A percentile compares a stretch with the other conserved stretches of the same genome.
Conservation (phyloP, 1,140 invertebrate species). For the Elymnias hypermnestra region DNA sequence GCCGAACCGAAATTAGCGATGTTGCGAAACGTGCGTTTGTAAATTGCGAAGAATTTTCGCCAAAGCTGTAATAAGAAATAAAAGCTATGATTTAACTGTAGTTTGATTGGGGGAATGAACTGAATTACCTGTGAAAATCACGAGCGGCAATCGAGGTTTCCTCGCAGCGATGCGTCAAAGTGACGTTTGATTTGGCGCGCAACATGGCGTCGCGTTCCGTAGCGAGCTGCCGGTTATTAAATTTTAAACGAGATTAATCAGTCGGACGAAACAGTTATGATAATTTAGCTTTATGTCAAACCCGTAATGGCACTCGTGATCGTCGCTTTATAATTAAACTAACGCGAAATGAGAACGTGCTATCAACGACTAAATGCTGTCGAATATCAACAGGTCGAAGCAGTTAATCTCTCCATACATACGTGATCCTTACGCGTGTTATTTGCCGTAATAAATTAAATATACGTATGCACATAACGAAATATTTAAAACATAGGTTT, state of each 20-base stretch:
- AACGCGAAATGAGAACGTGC: constrained; percentile 10
- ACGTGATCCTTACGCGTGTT: background rate
- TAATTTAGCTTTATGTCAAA: constrained; percentile 41
- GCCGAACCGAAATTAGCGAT: constrained; percentile 51
- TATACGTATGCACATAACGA: too few species aligned
- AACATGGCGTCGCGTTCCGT: constrained; percentile 8
- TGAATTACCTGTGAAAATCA: constrained; percentile 40
- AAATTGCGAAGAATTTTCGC: constrained; percentile 43
- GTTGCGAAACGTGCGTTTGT: constrained; percentile 38
- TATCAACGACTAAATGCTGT: constrained; percentile 8
- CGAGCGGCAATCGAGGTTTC: constrained; percentile 36
- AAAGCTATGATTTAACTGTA: constrained; percentile 46
- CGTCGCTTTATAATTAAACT: constrained; percentile 18
- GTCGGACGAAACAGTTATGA: constrained; percentile 42
- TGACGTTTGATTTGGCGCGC: constrained; percentile 24
- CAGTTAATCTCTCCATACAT: constrained; percentile 7
- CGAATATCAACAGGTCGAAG: background rate
- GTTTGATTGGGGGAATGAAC: constrained; percentile 29
- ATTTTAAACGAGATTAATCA: constrained; percentile 45
- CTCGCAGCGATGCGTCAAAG: constrained; percentile 39
- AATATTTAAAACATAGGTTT: too few species aligned
- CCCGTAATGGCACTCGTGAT: constrained; percentile 1
- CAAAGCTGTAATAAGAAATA: constrained; percentile 43
- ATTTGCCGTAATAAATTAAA: too few species aligned
- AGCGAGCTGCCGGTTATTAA: constrained; percentile 31